Evolutionary conservation across 2,797 vertebrate genomes (phyloP).

Genomic region (Nannoperca australis): DNA sequence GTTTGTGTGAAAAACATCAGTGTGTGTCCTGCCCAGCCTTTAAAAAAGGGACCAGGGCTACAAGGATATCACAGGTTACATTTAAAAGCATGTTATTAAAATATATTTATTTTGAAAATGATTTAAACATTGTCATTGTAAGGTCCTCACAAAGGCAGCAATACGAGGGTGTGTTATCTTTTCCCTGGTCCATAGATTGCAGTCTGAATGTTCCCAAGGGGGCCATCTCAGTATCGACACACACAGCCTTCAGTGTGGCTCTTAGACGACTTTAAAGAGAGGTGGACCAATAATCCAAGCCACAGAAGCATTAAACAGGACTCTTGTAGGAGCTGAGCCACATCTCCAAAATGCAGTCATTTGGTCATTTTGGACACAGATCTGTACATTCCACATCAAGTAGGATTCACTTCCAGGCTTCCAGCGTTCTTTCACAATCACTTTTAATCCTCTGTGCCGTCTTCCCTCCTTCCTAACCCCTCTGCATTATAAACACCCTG

Average conservation of each 20-base stretch:
- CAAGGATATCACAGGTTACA: no score
- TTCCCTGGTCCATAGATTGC: not conserved
- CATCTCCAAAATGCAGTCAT: not conserved
- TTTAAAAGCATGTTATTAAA: no score
- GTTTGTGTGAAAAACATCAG: no score
- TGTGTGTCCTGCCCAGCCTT: no score
- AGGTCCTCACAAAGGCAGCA: not conserved
- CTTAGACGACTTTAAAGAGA: not conserved
- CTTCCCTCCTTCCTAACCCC: not conserved
- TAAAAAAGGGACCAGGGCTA: no score
- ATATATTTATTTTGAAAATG: no score
- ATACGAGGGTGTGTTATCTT: not conserved
- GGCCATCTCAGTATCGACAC: conserved; percentile 24
- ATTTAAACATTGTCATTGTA: no score
- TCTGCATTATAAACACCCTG: conserved; percentile 9
- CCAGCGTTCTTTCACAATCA: not conserved
- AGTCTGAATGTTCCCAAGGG: conserved; percentile 33
- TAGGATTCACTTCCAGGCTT: not conserved
- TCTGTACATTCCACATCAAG: not conserved
- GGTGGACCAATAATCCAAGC: not conserved
- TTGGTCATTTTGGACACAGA: not conserved
- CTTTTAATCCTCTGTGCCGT: not conserved
- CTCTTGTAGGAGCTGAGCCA: not conserved
- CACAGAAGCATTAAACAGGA: not conserved
- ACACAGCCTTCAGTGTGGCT: conserved; percentile 13